Percentiles rank a stretch among this genome's conserved stretches.
These are phyloP conservation scores for Myrmecobius fasciatus DNA, from an alignment of 2,113 vertebrate species.

Conservation along the genomic window DNA sequence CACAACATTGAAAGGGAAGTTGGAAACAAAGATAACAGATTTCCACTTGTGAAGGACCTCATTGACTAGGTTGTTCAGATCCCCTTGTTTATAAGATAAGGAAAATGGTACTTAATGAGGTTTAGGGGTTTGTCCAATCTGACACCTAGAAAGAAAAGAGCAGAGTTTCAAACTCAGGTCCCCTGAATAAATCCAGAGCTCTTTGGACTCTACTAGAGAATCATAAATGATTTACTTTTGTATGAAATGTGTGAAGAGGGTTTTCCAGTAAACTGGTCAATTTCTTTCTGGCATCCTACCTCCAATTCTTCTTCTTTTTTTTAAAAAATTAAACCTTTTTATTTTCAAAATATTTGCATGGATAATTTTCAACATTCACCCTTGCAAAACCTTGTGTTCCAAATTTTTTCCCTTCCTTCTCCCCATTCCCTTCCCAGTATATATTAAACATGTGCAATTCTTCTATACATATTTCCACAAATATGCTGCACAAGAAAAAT, in stretches of 20 bases:
- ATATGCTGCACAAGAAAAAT: too few species aligned
- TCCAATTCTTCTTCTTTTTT: constrained; percentile 39
- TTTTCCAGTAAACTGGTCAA: constrained; percentile 21
- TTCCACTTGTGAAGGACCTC: neutral
- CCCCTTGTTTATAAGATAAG: neutral
- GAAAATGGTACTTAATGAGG: too few species aligned
- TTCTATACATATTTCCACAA: too few species aligned
- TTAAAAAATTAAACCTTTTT: too few species aligned
- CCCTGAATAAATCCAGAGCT: neutral
- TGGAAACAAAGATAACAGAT: neutral
- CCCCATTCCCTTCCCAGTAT: too few species aligned
- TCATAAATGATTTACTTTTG: constrained; percentile 54
- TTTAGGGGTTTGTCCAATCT: neutral
- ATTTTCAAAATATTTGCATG: too few species aligned
- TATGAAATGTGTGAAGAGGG: neutral
- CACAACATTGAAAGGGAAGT: neutral
- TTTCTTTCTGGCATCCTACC: neutral
- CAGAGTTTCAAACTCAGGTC: neutral
- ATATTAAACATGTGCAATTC: too few species aligned
- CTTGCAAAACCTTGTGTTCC: too few species aligned
- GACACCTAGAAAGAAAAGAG: neutral
- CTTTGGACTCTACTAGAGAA: neutral
- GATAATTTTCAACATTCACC: too few species aligned
- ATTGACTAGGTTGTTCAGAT: neutral
- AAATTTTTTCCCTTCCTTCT: too few species aligned